Evolutionary conservation across 2,113 vertebrate genomes (phyloP).

Genomic region (Hydrolagus affinis): DNA sequence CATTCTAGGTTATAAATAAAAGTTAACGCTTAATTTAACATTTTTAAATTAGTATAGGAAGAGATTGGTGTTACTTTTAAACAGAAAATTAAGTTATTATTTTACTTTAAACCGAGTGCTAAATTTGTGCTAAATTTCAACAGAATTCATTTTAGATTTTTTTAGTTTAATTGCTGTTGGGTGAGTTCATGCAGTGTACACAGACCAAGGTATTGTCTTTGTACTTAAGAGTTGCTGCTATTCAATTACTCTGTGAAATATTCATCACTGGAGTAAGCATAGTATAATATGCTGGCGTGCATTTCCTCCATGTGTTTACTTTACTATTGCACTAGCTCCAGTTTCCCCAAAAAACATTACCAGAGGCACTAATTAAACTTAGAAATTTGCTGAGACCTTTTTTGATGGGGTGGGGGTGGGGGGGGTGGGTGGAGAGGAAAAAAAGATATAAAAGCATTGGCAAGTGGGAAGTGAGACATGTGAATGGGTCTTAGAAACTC

Average conservation of each 20-base stretch:
- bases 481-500: constrained; percentile 15
- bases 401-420: no score
- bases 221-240: not conserved
- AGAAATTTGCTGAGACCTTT: not conserved
- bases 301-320: not conserved
- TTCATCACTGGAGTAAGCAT: not conserved
- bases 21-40: no score
- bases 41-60: no score
- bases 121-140: not conserved
- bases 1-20: no score
- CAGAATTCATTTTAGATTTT: not conserved
- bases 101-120: no score
- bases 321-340: not conserved
- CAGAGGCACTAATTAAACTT: not conserved
- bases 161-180: not conserved
- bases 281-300: not conserved
- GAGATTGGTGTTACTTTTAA: no score
- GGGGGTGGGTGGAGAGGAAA: no score
- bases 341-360: not conserved
- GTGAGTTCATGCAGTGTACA: not conserved
- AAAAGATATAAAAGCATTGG: not conserved
- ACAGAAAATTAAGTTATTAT: no score
- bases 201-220: not conserved
- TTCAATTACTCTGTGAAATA: not conserved
- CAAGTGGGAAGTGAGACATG: not conserved